Conservation (phyloP, 1,140 invertebrate species). For the Agrilus planipennis region DNA sequence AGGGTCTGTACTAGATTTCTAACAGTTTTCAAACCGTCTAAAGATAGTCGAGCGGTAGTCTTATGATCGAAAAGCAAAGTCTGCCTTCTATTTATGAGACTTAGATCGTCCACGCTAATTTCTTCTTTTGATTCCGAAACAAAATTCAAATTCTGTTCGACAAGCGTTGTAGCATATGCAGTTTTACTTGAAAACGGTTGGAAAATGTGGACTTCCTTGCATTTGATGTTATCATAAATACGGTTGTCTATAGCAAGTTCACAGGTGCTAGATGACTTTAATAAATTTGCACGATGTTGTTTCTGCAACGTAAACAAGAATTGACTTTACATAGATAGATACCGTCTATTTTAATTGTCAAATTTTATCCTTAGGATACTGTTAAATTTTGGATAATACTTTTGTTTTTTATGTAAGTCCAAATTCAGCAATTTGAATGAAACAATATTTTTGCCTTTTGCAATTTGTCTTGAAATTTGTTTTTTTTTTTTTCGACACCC, state of each 20-base stretch:
- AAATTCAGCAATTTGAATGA: too few species aligned
- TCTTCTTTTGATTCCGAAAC: constrained; percentile 39
- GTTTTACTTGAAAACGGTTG: constrained; percentile 66
- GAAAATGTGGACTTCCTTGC: constrained; percentile 63
- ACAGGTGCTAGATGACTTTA: constrained; percentile 66
- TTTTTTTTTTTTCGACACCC: too few species aligned
- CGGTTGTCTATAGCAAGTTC: constrained; percentile 64
- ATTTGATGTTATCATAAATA: constrained; percentile 58
- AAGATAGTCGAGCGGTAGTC: constrained; percentile 44
- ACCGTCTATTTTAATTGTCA: not conserved
- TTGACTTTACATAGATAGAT: not conserved
- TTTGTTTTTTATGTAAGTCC: too few species aligned
- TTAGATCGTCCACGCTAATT: constrained; percentile 29
- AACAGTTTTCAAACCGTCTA: constrained; percentile 52
- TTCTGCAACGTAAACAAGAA: constrained; percentile 38
- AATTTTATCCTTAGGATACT: not conserved
- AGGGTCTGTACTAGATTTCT: constrained; percentile 54
- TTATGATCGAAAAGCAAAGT: constrained; percentile 57
- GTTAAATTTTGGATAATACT: constrained; percentile 30
- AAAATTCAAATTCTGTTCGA: constrained; percentile 48
- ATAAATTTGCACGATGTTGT: constrained; percentile 54
- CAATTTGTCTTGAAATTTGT: too few species aligned
- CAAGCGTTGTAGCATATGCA: constrained; percentile 53
- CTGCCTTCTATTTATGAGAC: constrained; percentile 36
- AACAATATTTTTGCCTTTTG: too few species aligned